A percentile compares a stretch with the other conserved stretches of the same genome.
phyloP scores from a whole-genome alignment of 2,113 vertebrate species.

The Dromiciops gliroides region DNA sequence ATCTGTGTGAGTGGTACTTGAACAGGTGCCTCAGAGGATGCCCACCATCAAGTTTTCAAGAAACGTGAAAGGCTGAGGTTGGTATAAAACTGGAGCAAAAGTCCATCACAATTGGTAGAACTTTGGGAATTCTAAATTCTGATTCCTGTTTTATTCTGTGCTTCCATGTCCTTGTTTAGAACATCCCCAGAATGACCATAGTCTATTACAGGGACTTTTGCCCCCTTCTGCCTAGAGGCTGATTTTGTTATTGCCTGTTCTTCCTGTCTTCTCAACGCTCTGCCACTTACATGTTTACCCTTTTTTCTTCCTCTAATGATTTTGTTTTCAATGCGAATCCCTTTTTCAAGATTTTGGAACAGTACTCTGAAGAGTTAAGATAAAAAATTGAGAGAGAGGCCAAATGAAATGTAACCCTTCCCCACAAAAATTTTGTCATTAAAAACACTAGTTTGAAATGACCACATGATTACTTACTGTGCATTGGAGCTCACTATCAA shows the following conservation, averaged over 20 bases:
- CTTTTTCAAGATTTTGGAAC: not conserved
- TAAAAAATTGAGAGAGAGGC: not conserved
- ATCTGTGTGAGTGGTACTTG: not conserved
- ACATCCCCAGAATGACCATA: not conserved
- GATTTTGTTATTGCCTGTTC: not conserved
- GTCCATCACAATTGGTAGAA: not conserved
- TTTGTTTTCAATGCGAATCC: slow-evolving; percentile 1
- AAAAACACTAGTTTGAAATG: not conserved
- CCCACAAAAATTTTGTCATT: not conserved
- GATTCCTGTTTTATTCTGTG: not conserved
- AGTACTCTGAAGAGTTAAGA: not conserved
- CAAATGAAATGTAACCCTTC: not conserved
- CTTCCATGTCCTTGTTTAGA: not conserved
- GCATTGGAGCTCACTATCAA: slow-evolving; percentile 81
- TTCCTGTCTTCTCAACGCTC: not conserved
- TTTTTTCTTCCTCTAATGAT: not conserved
- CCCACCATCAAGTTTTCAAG: not conserved
- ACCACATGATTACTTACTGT: slow-evolving; percentile 84
- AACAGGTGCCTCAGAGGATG: not conserved
- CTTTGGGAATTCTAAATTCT: not conserved
- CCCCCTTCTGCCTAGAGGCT: not conserved
- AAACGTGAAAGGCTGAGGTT: not conserved
- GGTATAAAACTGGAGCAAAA: not conserved
- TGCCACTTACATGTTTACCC: not conserved
- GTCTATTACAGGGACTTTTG: not conserved